Evolutionary conservation across 2,888 invertebrate species (phyloP).

Genomic region (Lottia gigantea): DNA sequence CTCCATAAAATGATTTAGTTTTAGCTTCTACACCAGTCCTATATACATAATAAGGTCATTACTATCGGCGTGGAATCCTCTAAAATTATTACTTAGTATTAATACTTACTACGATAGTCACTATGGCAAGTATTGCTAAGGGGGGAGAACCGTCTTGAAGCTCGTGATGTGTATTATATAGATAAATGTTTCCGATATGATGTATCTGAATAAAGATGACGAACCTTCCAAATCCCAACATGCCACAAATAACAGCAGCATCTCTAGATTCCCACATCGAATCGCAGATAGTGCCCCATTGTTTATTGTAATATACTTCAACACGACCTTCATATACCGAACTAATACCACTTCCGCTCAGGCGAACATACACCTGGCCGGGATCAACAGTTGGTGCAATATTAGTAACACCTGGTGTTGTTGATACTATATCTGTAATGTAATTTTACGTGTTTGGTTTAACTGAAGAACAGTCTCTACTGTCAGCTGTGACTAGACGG

Average conservation of each 20-base stretch:
- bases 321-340: slow-evolving; percentile 40
- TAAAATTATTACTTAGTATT: too few species aligned
- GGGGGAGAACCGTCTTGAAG: too few species aligned
- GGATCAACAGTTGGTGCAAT: neutral
- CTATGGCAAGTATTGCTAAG: too few species aligned
- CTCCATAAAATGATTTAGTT: slow-evolving; percentile 64
- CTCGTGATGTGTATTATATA: neutral
- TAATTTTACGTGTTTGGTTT: too few species aligned
- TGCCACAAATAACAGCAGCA: slow-evolving; percentile 48
- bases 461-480: too few species aligned
- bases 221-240: slow-evolving; percentile 49
- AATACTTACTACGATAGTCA: too few species aligned
- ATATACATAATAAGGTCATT: neutral
- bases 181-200: too few species aligned
- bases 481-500: too few species aligned
- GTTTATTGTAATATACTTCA: slow-evolving; percentile 71
- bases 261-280: slow-evolving; percentile 44
- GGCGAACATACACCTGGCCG: neutral
- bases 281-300: slow-evolving; percentile 57
- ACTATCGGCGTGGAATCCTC: too few species aligned
- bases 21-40: slow-evolving; percentile 66
- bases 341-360: neutral
- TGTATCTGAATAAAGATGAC: slow-evolving; percentile 22
- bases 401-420: neutral
- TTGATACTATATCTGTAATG: neutral